phyloP scores from a whole-genome alignment of 2,113 vertebrate species.

The Phrynocephalus versicolor region DNA sequence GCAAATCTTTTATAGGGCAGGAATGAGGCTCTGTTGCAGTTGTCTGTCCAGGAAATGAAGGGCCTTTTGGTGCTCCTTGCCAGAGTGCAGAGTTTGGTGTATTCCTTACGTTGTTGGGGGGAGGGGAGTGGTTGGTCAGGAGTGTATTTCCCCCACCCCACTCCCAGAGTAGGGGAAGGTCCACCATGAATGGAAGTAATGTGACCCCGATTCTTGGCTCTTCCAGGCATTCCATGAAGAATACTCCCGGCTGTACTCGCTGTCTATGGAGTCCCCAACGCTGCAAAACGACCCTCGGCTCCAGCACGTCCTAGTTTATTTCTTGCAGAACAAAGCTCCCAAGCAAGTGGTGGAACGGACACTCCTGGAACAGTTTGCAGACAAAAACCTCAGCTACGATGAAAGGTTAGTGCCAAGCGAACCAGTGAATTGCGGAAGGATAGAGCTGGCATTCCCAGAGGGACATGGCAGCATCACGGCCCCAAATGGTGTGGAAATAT shows the following conservation, averaged over 20 bases:
- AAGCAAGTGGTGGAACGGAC: conserved; percentile 90
- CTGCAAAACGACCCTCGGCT: conserved; percentile 87
- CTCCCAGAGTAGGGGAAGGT: background rate
- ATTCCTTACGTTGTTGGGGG: background rate
- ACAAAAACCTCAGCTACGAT: conserved; percentile 95
- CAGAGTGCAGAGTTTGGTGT: background rate
- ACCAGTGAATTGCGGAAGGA: no score
- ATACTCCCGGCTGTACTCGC: conserved; percentile 87
- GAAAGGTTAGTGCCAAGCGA: conserved; percentile 84
- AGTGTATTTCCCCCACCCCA: no score
- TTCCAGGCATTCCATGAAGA: conserved; percentile 92
- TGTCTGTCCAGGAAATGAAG: background rate
- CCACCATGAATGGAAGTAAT: rapidly evolving
- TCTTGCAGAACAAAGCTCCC: conserved; percentile 92
- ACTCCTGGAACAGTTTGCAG: conserved; percentile 93
- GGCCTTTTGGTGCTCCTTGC: background rate
- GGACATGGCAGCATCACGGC: background rate
- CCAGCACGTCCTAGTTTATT: conserved; percentile 92
- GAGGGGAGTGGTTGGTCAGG: background rate
- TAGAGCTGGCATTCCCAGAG: no score
- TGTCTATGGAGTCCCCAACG: conserved; percentile 84
- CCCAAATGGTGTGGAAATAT: no score
- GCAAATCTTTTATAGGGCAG: background rate
- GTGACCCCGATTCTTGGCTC: rapidly evolving
- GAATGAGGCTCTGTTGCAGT: background rate